Conservation (phyloP, 2,888 invertebrate genomes). For the Helobdella robusta region DNA sequence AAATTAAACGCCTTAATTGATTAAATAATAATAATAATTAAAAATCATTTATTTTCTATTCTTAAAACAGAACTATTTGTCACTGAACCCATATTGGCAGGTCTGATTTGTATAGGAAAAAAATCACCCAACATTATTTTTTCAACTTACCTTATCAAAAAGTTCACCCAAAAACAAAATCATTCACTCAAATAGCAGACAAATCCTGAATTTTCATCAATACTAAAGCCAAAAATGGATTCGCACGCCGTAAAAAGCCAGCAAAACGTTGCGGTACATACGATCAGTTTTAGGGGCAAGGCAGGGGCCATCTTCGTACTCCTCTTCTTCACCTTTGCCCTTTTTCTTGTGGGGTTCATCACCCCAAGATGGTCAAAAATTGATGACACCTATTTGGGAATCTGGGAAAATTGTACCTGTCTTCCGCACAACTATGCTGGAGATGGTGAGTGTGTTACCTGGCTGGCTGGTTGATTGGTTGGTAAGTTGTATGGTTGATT, state of each 20-base stretch:
- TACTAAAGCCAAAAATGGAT: conserved; percentile 2
- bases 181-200: not conserved
- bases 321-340: conserved; percentile 29
- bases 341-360: conserved; percentile 36
- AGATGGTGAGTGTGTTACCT: not conserved
- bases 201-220: too few relatives aligned
- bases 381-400: conserved; percentile 23
- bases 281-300: conserved; percentile 36
- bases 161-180: too few relatives aligned
- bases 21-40: too few relatives aligned
- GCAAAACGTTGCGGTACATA: conserved; percentile 35
- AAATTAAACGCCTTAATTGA: too few relatives aligned
- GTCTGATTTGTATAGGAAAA: too few relatives aligned
- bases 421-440: not conserved
- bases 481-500: not conserved
- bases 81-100: too few relatives aligned
- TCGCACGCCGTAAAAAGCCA: conserved; percentile 19
- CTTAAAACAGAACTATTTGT: too few relatives aligned
- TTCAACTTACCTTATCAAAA: too few relatives aligned
- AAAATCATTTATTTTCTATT: too few relatives aligned
- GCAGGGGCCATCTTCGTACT: conserved; percentile 36
- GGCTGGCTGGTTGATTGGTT: not conserved
- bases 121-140: too few relatives aligned
- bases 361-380: conserved; percentile 33
- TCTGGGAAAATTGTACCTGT: conserved; percentile 34